Evolutionary conservation across 2,888 invertebrate species (phyloP).

Genomic region (Scaptomyza flava): DNA sequence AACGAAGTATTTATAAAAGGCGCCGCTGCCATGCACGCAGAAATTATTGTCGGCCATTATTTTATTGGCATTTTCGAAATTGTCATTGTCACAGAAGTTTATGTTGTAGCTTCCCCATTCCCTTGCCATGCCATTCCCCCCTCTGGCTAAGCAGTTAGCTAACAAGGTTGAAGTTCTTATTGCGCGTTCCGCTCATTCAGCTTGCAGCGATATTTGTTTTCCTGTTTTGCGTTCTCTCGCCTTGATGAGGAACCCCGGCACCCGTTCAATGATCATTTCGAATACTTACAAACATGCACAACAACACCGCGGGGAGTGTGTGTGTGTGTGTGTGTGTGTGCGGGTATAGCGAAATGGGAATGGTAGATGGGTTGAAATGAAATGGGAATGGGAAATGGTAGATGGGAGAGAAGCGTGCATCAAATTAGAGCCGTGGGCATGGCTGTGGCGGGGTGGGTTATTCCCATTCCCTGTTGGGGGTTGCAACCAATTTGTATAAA

Average conservation of each 20-base stretch:
- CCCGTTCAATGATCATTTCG: conserved; percentile 61
- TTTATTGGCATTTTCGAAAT: conserved; percentile 68
- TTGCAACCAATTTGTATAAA: conserved; percentile 70
- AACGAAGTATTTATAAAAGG: conserved; percentile 5
- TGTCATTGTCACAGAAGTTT: conserved; percentile 57
- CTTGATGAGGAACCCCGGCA: conserved; percentile 17
- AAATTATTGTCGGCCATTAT: conserved; percentile 79
- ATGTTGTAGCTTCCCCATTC: conserved; percentile 18
- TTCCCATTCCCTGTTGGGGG: conserved; percentile 24
- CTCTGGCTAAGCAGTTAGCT: conserved; percentile 2
- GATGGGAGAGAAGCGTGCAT: conserved; percentile 40
- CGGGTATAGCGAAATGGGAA: conserved; percentile 8
- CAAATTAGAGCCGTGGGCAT: conserved; percentile 51
- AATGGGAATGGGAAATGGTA: not conserved
- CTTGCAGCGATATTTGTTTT: conserved; percentile 29
- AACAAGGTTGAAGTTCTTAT: conserved; percentile 16
- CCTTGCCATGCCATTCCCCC: not conserved
- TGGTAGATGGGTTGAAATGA: not conserved
- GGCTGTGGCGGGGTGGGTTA: conserved; percentile 52
- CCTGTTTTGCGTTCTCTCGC: conserved; percentile 1
- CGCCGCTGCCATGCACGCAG: conserved; percentile 17
- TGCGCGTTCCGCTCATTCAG: conserved; percentile 10
- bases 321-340: not conserved
- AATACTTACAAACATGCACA: conserved; percentile 36
- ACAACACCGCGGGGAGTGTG: conserved; percentile 39